A percentile compares a stretch with the other conserved stretches of the same genome.
Evolutionary conservation across 2,888 invertebrate species (phyloP).

Genomic region (Brenthis daphne): DNA sequence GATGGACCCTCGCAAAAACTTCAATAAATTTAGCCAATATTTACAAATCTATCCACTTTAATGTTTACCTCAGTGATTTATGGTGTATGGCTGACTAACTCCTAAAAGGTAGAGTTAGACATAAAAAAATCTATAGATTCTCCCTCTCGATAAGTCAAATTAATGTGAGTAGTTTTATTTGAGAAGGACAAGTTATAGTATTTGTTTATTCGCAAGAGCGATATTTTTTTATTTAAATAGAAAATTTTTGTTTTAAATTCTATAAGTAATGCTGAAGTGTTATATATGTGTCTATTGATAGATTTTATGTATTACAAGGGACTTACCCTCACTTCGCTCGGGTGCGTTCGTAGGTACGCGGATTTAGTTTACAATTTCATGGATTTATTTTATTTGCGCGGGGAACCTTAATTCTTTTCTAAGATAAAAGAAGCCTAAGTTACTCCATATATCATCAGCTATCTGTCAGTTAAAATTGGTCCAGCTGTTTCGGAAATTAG

Average conservation of each 20-base stretch:
- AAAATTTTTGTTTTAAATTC: not conserved
- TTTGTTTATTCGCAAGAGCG: not conserved
- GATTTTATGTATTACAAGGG: too few relatives aligned
- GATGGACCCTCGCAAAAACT: conserved; percentile 28
- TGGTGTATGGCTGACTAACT: conserved; percentile 23
- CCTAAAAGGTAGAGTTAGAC: not conserved
- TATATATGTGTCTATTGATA: too few relatives aligned
- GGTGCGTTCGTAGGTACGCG: too few relatives aligned
- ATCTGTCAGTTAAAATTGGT: too few relatives aligned
- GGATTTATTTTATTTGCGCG: too few relatives aligned
- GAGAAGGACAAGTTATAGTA: not conserved
- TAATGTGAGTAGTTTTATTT: conserved; percentile 17
- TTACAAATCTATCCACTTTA: conserved; percentile 36
- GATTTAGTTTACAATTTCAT: too few relatives aligned
- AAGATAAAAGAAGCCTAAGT: too few relatives aligned
- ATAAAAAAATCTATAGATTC: not conserved
- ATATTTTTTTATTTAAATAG: conserved; percentile 3
- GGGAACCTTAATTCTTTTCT: too few relatives aligned
- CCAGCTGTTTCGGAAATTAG: too few relatives aligned
- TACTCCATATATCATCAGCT: too few relatives aligned
- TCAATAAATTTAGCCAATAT: conserved; percentile 37
- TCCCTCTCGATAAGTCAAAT: conserved; percentile 14
- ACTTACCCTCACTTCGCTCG: too few relatives aligned
- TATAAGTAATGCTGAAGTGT: too few relatives aligned
- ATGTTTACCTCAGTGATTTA: conserved; percentile 38